phyloP scores from a whole-genome alignment of 2,888 invertebrate genomes.

The Suillia variegata region DNA sequence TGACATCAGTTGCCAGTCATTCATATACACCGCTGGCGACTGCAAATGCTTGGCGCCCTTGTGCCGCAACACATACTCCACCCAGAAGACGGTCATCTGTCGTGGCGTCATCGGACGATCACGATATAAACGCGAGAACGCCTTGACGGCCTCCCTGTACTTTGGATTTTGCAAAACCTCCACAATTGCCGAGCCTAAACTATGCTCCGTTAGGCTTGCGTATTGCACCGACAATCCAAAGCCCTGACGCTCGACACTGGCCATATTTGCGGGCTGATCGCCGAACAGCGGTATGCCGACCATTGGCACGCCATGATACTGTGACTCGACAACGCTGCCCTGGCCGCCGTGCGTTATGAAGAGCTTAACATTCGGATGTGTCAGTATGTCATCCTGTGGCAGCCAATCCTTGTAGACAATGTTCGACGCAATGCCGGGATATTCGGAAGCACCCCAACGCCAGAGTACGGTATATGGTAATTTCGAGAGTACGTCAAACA shows the following conservation, averaged over 20 bases:
- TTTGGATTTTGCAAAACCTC: constrained; percentile 41
- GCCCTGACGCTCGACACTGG: constrained; percentile 72
- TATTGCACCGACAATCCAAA: constrained; percentile 38
- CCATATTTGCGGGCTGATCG: constrained; percentile 78
- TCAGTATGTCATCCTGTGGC: constrained; percentile 74
- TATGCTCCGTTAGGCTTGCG: constrained; percentile 30
- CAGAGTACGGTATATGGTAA: constrained; percentile 68
- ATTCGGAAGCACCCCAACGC: constrained; percentile 68
- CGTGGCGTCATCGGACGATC: constrained; percentile 40
- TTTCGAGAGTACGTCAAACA: constrained; percentile 66
- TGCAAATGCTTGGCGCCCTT: constrained; percentile 42
- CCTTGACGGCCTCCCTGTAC: constrained; percentile 52
- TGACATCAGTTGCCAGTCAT: constrained; percentile 61
- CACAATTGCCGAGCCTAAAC: constrained; percentile 31
- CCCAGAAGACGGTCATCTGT: constrained; percentile 40
- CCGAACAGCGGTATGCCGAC: constrained; percentile 78
- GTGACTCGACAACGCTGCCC: constrained; percentile 77
- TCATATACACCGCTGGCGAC: constrained; percentile 40
- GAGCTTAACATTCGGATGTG: constrained; percentile 71
- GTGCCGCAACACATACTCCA: constrained; percentile 40
- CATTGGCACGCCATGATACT: constrained; percentile 78
- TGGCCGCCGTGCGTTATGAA: constrained; percentile 64
- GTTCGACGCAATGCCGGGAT: constrained; percentile 51
- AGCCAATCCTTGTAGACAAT: constrained; percentile 58
- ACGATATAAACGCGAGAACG: constrained; percentile 50